Evolutionary conservation across 2,113 vertebrate genomes (phyloP).

Genomic region (Chelonoidis abingdonii): DNA sequence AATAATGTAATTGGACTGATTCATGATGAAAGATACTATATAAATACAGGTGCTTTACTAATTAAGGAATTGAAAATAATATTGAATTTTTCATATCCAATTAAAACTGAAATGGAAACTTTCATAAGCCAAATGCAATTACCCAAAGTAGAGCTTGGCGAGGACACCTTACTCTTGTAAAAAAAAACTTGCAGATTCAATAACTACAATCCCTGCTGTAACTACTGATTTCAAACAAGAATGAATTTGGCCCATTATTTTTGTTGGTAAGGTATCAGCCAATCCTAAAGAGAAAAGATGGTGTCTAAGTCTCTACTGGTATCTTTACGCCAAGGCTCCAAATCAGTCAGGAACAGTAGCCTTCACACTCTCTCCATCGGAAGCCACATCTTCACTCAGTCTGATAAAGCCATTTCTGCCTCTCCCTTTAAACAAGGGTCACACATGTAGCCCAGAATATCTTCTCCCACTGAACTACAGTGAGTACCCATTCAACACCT

Average conservation of each 20-base stretch:
- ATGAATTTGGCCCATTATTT: not conserved
- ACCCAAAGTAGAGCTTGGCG: not conserved
- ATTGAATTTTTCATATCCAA: not conserved
- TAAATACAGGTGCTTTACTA: not conserved
- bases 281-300: not conserved
- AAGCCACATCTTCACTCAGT: not conserved
- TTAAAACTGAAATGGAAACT: not conserved
- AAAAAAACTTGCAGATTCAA: not conserved
- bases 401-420: not conserved
- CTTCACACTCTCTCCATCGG: not conserved
- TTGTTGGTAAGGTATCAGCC: not conserved
- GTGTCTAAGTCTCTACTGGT: not conserved
- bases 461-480: not conserved
- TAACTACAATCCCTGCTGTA: not conserved
- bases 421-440: not conserved
- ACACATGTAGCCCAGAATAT: not conserved
- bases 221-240: not conserved
- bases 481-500: not conserved
- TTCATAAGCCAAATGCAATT: not conserved
- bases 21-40: too few species aligned
- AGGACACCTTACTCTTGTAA: not conserved
- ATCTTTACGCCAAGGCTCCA: not conserved
- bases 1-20: not conserved
- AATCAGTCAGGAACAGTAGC: not conserved
- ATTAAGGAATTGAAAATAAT: not conserved